These are phyloP conservation scores for Acleris literana DNA, from an alignment of 2,888 invertebrate genomes.

Conservation along the genomic window DNA sequence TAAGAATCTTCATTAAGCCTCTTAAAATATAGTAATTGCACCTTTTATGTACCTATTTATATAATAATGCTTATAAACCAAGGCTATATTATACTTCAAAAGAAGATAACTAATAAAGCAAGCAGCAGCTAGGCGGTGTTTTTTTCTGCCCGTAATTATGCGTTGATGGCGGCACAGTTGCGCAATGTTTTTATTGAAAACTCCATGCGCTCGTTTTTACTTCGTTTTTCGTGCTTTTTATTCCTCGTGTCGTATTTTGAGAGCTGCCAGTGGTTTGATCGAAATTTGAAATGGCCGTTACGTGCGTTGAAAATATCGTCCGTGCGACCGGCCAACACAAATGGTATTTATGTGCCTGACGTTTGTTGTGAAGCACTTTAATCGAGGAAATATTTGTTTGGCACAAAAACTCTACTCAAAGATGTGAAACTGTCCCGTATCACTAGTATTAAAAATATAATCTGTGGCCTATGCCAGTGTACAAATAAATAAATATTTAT, in stretches of 20 bases:
- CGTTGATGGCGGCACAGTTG: conserved; percentile 65
- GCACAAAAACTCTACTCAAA: not conserved
- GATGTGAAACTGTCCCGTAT: not conserved
- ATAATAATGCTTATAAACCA: too few relatives aligned
- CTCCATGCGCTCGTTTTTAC: conserved; percentile 59
- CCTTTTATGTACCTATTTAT: too few relatives aligned
- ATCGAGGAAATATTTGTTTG: conserved; percentile 8
- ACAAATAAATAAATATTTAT: too few relatives aligned
- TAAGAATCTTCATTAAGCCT: conserved; percentile 10
- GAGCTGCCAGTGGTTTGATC: conserved; percentile 33
- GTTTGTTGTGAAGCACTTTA: conserved; percentile 21
- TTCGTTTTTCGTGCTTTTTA: conserved; percentile 55
- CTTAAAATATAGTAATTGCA: too few relatives aligned
- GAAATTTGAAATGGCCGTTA: conserved; percentile 37
- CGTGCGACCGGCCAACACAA: conserved; percentile 20
- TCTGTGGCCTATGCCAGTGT: not conserved
- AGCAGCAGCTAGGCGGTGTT: too few relatives aligned
- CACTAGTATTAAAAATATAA: not conserved
- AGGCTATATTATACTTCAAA: too few relatives aligned
- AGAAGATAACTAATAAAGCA: too few relatives aligned
- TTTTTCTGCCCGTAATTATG: not conserved
- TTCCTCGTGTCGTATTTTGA: conserved; percentile 43
- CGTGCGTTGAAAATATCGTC: conserved; percentile 29
- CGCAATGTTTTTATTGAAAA: conserved; percentile 74
- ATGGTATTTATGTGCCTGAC: conserved; percentile 22